Percentiles rank a stretch among this genome's conserved stretches.
Conservation (phyloP, 2,113 vertebrate genomes). For the Rhinogobius similis region DNA sequence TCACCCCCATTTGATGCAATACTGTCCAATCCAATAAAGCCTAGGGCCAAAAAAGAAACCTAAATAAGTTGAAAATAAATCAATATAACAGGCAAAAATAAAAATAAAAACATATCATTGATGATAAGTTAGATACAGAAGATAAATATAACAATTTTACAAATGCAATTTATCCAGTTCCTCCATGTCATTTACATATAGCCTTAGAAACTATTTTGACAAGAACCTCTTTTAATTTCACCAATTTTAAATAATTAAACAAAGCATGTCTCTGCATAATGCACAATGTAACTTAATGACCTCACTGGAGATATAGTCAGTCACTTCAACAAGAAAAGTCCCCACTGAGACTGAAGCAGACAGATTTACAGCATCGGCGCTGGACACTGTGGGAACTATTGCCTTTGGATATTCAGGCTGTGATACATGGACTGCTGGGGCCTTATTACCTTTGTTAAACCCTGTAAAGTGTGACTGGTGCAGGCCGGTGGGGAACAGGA, state of each 20-base stretch:
- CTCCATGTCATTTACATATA: too few relatives aligned
- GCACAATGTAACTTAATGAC: not conserved
- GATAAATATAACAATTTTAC: too few relatives aligned
- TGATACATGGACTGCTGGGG: conserved; percentile 41
- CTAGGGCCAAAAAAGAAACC: too few relatives aligned
- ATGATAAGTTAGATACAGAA: too few relatives aligned
- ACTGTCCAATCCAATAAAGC: too few relatives aligned
- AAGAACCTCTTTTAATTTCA: too few relatives aligned
- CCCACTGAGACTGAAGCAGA: conserved; percentile 8
- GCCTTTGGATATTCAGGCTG: conserved; percentile 28
- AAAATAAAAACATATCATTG: too few relatives aligned
- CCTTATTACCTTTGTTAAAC: conserved; percentile 43
- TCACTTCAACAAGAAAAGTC: conserved; percentile 30
- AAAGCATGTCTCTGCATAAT: not conserved
- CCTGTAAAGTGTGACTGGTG: conserved; percentile 49
- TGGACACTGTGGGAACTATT: conserved; percentile 42
- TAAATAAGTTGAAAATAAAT: too few relatives aligned
- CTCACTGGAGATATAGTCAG: conserved; percentile 18
- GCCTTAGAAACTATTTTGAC: too few relatives aligned
- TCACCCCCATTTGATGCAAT: too few relatives aligned
- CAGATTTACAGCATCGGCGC: conserved; percentile 36
- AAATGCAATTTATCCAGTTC: too few relatives aligned
- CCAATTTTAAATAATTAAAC: not conserved
- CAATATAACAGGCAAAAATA: too few relatives aligned
- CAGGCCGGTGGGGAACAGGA: conserved; percentile 37